Evolutionary conservation across 2,797 vertebrate species (phyloP).

Genomic region (Acropternis orthonyx): DNA sequence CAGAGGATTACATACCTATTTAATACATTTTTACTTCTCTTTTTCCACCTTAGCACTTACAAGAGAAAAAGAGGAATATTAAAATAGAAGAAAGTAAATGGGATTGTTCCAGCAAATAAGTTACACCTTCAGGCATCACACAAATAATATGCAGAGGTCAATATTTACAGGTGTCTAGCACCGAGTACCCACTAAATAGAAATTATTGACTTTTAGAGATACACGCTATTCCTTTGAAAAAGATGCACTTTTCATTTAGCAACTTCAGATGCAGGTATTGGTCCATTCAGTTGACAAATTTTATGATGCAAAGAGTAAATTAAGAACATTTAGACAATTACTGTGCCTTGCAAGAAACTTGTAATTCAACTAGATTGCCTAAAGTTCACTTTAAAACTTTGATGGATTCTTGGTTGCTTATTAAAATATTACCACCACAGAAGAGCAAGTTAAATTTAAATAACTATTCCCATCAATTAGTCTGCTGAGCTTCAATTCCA

Average conservation of each 20-base stretch:
- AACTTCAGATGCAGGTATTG: not conserved
- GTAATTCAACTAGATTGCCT: not conserved
- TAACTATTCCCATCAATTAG: constrained; percentile 8
- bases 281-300: not conserved
- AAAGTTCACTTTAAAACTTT: not conserved
- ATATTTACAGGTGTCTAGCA: not conserved
- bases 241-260: not conserved
- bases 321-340: not conserved
- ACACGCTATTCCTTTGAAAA: not conserved
- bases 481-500: not conserved
- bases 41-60: not conserved
- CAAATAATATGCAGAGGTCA: not conserved
- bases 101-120: not conserved
- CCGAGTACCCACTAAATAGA: not conserved
- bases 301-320: not conserved
- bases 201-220: not conserved
- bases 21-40: not conserved
- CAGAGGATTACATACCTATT: not conserved
- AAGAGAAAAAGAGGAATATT: not conserved
- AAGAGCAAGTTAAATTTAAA: constrained; percentile 25
- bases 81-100: not conserved
- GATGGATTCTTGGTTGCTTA: not conserved
- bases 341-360: not conserved
- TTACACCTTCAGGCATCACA: not conserved
- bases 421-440: constrained; percentile 2